These are phyloP conservation scores for Volucella inanis DNA, from an alignment of 2,888 invertebrate species.

Conservation along the genomic window DNA sequence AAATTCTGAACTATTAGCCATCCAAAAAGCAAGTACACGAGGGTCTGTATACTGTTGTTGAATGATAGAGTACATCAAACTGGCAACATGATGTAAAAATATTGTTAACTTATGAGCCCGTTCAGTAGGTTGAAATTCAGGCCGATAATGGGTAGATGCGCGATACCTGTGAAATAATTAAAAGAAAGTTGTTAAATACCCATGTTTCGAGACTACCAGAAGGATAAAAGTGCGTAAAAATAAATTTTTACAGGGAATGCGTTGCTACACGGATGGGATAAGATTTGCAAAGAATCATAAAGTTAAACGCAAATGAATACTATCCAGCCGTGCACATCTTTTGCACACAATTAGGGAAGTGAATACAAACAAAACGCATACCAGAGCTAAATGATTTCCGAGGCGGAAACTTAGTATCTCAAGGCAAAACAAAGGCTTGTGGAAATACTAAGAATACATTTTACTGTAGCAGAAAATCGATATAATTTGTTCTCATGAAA, in stretches of 20 bases:
- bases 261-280: too few relatives aligned
- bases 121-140: slow-evolving; percentile 95
- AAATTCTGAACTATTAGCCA: slow-evolving; percentile 98
- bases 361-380: too few relatives aligned
- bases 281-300: too few relatives aligned
- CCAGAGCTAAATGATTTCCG: too few relatives aligned
- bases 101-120: slow-evolving; percentile 95
- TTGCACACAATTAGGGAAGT: too few relatives aligned
- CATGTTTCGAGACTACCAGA: not conserved
- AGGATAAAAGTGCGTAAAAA: not conserved
- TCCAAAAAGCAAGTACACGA: slow-evolving; percentile 95
- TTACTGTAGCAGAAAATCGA: too few relatives aligned
- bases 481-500: too few relatives aligned
- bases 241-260: not conserved
- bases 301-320: too few relatives aligned
- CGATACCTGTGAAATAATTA: slow-evolving; percentile 86
- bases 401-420: too few relatives aligned
- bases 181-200: not conserved
- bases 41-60: slow-evolving; percentile 94
- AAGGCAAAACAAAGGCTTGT: too few relatives aligned
- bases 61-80: slow-evolving; percentile 92
- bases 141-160: slow-evolving; percentile 96
- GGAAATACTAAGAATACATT: too few relatives aligned
- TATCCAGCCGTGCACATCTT: too few relatives aligned
- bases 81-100: slow-evolving; percentile 94